phyloP scores from a whole-genome alignment of 2,888 invertebrate genomes.

The Andrena fulva region DNA sequence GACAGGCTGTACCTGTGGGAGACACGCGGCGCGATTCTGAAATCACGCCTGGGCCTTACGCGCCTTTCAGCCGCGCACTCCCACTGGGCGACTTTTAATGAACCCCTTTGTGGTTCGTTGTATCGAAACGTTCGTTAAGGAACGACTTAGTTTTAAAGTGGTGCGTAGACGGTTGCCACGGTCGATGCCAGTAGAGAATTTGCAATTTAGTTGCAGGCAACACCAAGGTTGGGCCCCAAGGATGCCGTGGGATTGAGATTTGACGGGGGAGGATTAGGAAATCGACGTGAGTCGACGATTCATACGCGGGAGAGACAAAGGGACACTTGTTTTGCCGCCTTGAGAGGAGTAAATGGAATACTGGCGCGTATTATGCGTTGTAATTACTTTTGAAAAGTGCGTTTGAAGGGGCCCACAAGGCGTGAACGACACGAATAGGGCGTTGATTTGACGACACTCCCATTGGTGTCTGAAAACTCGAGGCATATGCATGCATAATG shows the following conservation, averaged over 20 bases:
- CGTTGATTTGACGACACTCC: constrained; percentile 81
- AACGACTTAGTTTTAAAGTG: neutral
- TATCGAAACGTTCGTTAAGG: constrained; percentile 17
- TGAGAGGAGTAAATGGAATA: constrained; percentile 20
- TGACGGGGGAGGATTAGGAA: constrained; percentile 15
- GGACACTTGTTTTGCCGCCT: constrained; percentile 53
- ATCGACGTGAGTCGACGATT: neutral
- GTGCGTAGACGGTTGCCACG: no score
- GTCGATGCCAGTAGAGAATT: no score
- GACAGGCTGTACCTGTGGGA: constrained; percentile 21
- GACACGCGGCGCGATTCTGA: constrained; percentile 6
- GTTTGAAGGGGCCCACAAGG: constrained; percentile 67
- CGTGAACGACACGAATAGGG: constrained; percentile 80
- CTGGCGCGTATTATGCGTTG: constrained; percentile 28
- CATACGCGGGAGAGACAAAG: constrained; percentile 15
- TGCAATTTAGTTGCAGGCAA: no score
- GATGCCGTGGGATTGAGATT: neutral
- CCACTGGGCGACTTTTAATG: constrained; percentile 31
- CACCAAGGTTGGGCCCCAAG: neutral
- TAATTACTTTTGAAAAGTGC: constrained; percentile 68
- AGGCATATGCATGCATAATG: constrained; percentile 77
- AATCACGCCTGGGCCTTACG: neutral
- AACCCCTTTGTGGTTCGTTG: constrained; percentile 29
- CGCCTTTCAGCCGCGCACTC: constrained; percentile 6
- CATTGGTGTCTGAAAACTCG: constrained; percentile 72